These are phyloP conservation scores for Synanthedon formicaeformis DNA, from an alignment of 2,888 invertebrate genomes.

Conservation along the genomic window DNA sequence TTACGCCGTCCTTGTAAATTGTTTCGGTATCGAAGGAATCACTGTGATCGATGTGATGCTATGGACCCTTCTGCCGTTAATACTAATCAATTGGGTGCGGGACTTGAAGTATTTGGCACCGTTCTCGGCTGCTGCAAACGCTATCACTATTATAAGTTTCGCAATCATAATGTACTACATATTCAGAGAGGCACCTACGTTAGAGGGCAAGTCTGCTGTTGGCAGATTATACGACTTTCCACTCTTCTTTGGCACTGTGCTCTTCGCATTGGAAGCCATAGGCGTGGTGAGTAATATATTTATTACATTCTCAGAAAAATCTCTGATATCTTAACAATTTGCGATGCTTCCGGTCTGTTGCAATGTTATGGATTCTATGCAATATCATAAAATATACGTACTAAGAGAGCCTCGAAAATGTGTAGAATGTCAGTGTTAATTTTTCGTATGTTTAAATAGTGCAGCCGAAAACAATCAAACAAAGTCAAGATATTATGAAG, in stretches of 20 bases:
- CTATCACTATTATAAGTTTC: constrained; percentile 85
- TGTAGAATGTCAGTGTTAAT: too few species aligned
- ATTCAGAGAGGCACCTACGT: constrained; percentile 76
- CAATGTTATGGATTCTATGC: too few species aligned
- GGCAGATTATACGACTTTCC: constrained; percentile 81
- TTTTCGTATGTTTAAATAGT: too few species aligned
- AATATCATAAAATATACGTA: too few species aligned
- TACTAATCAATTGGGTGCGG: constrained; percentile 84
- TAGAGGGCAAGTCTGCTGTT: constrained; percentile 73
- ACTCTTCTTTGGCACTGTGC: constrained; percentile 94
- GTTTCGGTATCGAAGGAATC: constrained; percentile 55
- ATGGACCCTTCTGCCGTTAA: constrained; percentile 78
- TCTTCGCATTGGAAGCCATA: constrained; percentile 96
- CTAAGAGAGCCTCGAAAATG: too few species aligned
- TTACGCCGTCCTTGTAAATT: constrained; percentile 72
- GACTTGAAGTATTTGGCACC: constrained; percentile 90
- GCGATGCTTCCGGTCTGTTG: too few species aligned
- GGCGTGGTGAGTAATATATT: constrained; percentile 76
- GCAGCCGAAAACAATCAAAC: too few species aligned
- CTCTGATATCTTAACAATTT: too few species aligned
- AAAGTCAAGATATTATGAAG: not conserved
- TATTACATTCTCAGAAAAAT: too few species aligned
- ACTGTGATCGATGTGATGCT: constrained; percentile 77
- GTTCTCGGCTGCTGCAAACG: constrained; percentile 90
- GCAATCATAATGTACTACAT: constrained; percentile 88